These are phyloP conservation scores for Sarcophaga bullata DNA, from an alignment of 1,140 invertebrate genomes.

Conservation along the genomic window DNA sequence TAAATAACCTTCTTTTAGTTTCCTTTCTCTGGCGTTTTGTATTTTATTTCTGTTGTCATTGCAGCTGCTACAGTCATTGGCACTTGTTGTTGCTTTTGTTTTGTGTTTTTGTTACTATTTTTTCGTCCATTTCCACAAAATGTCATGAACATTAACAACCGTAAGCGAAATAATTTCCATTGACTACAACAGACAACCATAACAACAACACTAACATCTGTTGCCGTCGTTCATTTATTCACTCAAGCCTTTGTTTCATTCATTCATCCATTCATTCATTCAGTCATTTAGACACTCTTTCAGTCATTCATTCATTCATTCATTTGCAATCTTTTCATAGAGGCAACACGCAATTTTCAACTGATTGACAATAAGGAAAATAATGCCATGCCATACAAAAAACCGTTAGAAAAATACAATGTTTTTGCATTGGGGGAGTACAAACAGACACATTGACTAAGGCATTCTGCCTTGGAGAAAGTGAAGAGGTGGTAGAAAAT, in stretches of 20 bases:
- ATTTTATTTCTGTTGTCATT: not conserved
- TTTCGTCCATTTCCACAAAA: slow-evolving; percentile 1
- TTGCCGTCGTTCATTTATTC: not conserved
- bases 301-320: not conserved
- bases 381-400: too few relatives aligned
- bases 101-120: not conserved
- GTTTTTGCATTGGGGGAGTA: too few relatives aligned
- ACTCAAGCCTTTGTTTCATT: not conserved
- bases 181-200: not conserved
- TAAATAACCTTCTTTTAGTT: slow-evolving; percentile 2
- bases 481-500: too few relatives aligned
- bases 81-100: not conserved
- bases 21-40: not conserved
- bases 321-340: not conserved
- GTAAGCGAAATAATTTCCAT: slow-evolving; percentile 12
- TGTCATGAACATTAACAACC: slow-evolving; percentile 20
- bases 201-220: not conserved
- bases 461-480: too few relatives aligned
- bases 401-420: too few relatives aligned
- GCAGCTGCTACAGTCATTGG: not conserved
- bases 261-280: not conserved
- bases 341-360: slow-evolving; percentile 12
- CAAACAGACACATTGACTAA: too few relatives aligned
- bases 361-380: slow-evolving; percentile 10
- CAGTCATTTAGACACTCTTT: not conserved